These are phyloP conservation scores for Bombus pascuorum DNA, from an alignment of 1,140 invertebrate genomes.

Conservation along the genomic window DNA sequence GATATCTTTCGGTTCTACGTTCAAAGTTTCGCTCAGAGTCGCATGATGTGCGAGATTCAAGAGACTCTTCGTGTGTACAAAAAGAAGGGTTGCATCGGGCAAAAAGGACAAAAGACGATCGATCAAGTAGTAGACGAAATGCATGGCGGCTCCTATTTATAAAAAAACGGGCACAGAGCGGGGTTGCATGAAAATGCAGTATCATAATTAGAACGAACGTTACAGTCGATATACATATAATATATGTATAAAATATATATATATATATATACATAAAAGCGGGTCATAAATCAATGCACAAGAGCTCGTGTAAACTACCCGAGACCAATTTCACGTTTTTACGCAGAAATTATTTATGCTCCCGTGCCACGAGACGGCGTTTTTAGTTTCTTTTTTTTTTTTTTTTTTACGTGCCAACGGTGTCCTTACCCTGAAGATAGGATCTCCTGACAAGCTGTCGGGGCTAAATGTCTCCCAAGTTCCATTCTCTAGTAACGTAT, in stretches of 20 bases:
- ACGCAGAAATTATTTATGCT: conserved; percentile 40
- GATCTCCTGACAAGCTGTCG: conserved; percentile 83
- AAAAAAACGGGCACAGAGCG: conserved; percentile 32
- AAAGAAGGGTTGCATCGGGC: conserved; percentile 35
- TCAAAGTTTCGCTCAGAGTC: conserved; percentile 15
- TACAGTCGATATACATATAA: conserved; percentile 23
- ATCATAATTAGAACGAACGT: conserved; percentile 41
- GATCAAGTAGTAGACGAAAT: conserved; percentile 37
- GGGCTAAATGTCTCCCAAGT: conserved; percentile 85
- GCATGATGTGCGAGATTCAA: neutral
- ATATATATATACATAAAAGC: conserved; percentile 47
- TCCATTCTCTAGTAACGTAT: conserved; percentile 85
- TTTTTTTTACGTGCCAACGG: conserved; percentile 60
- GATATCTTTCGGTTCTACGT: neutral
- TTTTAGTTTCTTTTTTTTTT: conserved; percentile 26
- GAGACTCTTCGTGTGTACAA: conserved; percentile 1
- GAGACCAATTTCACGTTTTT: conserved; percentile 44
- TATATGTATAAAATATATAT: conserved; percentile 6
- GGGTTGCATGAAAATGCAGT: conserved; percentile 42
- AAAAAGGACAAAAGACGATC: conserved; percentile 35
- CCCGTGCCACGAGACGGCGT: conserved; percentile 32
- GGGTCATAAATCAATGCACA: conserved; percentile 52
- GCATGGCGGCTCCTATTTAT: conserved; percentile 40
- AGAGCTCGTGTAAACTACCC: conserved; percentile 52
- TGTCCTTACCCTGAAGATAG: conserved; percentile 83